These are phyloP conservation scores for Eupithecia exiguata DNA, from an alignment of 2,888 invertebrate genomes.

Conservation along the genomic window DNA sequence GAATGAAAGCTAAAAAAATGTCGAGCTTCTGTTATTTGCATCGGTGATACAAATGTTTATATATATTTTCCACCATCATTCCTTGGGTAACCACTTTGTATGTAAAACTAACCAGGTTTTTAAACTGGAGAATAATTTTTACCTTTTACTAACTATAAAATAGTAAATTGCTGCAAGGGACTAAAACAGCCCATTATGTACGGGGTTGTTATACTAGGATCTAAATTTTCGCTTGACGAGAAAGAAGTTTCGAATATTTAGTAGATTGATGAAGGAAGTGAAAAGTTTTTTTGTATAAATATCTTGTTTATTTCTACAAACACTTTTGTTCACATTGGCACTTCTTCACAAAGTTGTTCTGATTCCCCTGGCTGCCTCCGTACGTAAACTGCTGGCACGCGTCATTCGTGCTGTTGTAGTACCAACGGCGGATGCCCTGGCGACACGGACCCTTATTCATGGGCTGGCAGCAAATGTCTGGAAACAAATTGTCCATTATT, in stretches of 20 bases:
- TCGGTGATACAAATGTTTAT: no score
- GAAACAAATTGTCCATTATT: neutral
- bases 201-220: no score
- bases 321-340: neutral
- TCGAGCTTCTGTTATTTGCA: no score
- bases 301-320: neutral
- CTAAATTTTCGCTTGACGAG: no score
- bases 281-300: neutral
- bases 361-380: neutral
- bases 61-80: no score
- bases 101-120: no score
- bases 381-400: neutral
- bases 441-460: neutral
- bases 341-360: neutral
- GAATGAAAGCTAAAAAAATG: no score
- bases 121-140: no score
- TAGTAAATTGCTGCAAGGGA: no score
- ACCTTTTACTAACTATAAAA: neutral
- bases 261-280: neutral
- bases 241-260: no score
- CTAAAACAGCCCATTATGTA: no score
- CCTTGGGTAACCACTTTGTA: no score
- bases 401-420: neutral
- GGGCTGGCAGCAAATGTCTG: constrained; percentile 7
- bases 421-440: neutral